phyloP scores from a whole-genome alignment of 2,797 vertebrate species.

The Gymnothorax reevesii region DNA sequence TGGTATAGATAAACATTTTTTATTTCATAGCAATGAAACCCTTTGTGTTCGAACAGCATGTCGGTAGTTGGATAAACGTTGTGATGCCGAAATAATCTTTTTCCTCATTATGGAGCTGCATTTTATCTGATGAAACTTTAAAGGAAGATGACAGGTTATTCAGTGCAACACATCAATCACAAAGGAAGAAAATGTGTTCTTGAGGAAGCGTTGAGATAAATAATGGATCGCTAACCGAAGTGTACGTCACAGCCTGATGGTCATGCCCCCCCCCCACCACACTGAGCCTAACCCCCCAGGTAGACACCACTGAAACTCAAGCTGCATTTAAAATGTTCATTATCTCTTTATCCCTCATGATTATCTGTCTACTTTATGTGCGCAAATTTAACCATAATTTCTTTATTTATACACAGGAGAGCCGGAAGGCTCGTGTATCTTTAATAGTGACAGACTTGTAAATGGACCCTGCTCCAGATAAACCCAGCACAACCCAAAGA shows the following conservation, averaged over 20 bases:
- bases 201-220: constrained; percentile 1
- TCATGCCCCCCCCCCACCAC: background rate
- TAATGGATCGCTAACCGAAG: constrained; percentile 7
- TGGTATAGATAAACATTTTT: background rate
- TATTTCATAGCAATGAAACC: background rate
- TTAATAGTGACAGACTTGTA: background rate
- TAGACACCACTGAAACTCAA: background rate
- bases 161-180: constrained; percentile 9
- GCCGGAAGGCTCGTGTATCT: background rate
- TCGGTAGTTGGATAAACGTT: constrained; percentile 3
- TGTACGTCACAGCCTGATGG: background rate
- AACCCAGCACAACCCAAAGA: background rate
- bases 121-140: constrained; percentile 23
- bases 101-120: background rate
- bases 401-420: background rate
- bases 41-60: background rate
- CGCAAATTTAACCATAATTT: background rate
- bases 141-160: constrained; percentile 18
- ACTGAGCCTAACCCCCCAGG: background rate
- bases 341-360: background rate
- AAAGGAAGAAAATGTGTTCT: background rate
- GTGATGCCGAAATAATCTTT: background rate
- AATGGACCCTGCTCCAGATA: background rate
- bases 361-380: background rate
- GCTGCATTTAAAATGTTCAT: background rate